Base-by-base conservation (phyloP, 2,113 vertebrate genomes). In the Rhegmatorhina hoffmannsi region DNA sequence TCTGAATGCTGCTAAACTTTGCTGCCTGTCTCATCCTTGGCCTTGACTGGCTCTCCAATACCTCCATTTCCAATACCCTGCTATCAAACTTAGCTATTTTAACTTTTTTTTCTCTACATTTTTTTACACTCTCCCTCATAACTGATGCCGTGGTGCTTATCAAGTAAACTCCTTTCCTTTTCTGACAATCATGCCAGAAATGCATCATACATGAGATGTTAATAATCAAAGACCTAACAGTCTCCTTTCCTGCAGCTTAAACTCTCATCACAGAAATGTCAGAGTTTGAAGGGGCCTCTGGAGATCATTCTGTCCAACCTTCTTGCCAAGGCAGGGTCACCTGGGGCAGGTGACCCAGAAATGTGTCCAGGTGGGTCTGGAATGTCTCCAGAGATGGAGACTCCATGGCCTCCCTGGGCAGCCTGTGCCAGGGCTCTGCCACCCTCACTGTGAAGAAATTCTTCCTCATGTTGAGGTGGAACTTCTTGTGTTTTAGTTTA, bases 141-240 rank as follows among this genome's bases (percentile, higher is more conserved):
- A 79, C 26, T 40, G 36, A 69, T 46, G 49, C 9, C 8, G 46
- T 0, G 1, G 13, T 19, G 17, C 53, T 60, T 64, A 82, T 7
- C 26, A 69, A 67, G 19, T 29, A 43, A 43, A 13, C 31, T 56
- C 4, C 4, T 23, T 28, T 67, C 56, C 52, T 46, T 89, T 63
- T 52, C 53, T 1, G 8, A 10, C 44, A 83, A 17, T 49, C n/a
- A 6, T 10, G 12, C 11, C 50, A 88, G 28, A 58, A 86, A 46
- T 0, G 3, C 9, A 47, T 33, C 24, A 17, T 3, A 17, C 0
- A 1, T 0, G 2, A 89, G 13, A 33, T 2, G 15, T 8, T 6
- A 20, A 67, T 26, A 89, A 43, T 43, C 50, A 53, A 44, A 88
- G 36, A 58, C 19, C 52, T 19, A 24, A 59, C 4, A 0, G 20